A percentile compares a stretch with the other conserved stretches of the same genome.
These are phyloP conservation scores for Bugulina stolonifera DNA, from an alignment of 2,888 invertebrate genomes.

Conservation along the genomic window DNA sequence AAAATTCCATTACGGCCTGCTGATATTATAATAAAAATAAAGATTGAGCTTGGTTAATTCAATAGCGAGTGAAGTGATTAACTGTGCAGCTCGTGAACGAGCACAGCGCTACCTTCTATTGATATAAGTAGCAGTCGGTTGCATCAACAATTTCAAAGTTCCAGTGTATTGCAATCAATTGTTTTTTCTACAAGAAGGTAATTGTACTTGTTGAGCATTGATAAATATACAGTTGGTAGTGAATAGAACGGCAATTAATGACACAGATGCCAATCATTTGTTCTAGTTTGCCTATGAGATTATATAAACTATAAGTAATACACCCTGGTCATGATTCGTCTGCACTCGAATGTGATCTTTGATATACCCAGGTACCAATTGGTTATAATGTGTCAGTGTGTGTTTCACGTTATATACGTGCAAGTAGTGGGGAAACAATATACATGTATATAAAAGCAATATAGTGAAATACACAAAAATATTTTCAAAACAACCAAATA, in stretches of 20 bases:
- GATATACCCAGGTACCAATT: too few relatives aligned
- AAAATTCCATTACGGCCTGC: slow-evolving; percentile 2
- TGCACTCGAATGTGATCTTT: too few relatives aligned
- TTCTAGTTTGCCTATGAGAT: too few relatives aligned
- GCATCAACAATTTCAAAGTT: background rate
- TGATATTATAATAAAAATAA: background rate
- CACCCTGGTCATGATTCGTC: too few relatives aligned
- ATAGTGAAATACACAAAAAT: too few relatives aligned
- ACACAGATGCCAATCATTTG: background rate
- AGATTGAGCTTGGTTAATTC: background rate
- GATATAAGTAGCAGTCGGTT: background rate
- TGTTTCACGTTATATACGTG: too few relatives aligned
- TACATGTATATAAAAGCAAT: too few relatives aligned
- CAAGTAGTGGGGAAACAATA: too few relatives aligned
- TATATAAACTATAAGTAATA: background rate
- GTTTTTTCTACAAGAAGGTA: background rate
- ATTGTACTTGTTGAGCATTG: slow-evolving; percentile 1
- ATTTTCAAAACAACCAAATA: too few relatives aligned
- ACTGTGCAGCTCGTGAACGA: background rate
- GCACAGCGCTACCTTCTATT: background rate
- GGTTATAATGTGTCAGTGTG: too few relatives aligned
- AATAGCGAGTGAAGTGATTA: background rate
- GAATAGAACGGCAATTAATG: background rate
- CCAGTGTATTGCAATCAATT: slow-evolving; percentile 10
- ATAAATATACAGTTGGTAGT: background rate